Evolutionary conservation across 2,888 invertebrate species (phyloP).

Genomic region (Ypsolopha sequella): DNA sequence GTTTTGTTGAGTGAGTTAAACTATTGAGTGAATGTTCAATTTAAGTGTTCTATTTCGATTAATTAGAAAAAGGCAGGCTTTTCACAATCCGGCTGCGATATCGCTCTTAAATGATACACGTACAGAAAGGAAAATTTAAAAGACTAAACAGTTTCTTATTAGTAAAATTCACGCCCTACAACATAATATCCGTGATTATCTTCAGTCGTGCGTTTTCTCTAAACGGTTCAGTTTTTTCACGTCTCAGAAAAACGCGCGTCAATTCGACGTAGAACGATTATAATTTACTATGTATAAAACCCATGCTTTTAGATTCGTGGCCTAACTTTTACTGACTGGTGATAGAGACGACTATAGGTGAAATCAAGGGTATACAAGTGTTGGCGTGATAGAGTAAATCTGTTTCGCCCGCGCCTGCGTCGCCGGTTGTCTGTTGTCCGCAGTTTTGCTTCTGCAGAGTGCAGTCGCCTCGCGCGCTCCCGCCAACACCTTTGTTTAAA

Average conservation of each 20-base stretch:
- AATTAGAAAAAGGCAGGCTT: too few relatives aligned
- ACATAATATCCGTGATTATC: conserved; percentile 43
- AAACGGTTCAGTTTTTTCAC: conserved; percentile 28
- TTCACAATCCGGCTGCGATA: too few relatives aligned
- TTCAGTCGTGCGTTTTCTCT: conserved; percentile 55
- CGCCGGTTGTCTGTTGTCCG: neutral
- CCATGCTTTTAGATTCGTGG: neutral
- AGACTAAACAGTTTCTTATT: neutral
- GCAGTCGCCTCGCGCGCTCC: conserved; percentile 37
- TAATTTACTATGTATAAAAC: conserved; percentile 20
- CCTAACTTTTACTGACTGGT: too few relatives aligned
- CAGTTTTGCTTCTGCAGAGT: conserved; percentile 34
- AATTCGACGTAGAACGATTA: conserved; percentile 53
- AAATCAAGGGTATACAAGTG: too few relatives aligned
- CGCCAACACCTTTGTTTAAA: conserved; percentile 17
- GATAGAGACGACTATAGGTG: too few relatives aligned
- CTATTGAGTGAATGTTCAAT: too few relatives aligned
- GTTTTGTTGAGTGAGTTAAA: too few relatives aligned
- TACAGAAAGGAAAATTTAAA: too few relatives aligned
- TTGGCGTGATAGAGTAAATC: neutral
- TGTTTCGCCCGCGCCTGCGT: neutral
- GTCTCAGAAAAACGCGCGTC: conserved; percentile 54
- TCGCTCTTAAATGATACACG: too few relatives aligned
- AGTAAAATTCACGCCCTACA: conserved; percentile 19
- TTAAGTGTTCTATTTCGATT: too few relatives aligned